Base-by-base conservation (phyloP, 2,113 vertebrate genomes). In the Pedionomus torquatus region DNA sequence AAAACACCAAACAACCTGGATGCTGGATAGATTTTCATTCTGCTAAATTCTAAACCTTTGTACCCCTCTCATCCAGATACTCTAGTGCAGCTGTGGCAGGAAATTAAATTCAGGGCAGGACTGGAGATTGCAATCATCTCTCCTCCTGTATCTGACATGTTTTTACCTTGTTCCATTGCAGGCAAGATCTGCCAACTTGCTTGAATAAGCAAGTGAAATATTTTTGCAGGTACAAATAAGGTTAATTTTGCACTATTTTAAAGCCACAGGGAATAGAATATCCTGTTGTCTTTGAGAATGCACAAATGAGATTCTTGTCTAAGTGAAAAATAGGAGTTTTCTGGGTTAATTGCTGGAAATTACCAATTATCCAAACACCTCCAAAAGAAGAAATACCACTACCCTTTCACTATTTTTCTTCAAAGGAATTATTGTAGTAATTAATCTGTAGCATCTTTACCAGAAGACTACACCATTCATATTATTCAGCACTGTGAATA, bases 71-170 rank as follows among this genome's bases (percentile, higher is more conserved):
- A 30, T 85, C 43, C 30, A 24, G 13, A 12, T 51, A 21, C n/a
- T 28, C 17, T 68, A 70, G 35, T 64, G 63, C 58, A 79, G 23
- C 64, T 83, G 44, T 64, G 31, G 69, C 90, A 87, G 92, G 78
- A 97, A 97, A 97, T 97, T 95, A 96, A 95, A 95, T 97, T 94
- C 44, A 85, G 74, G 74, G 46, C 33, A 55, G 79, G 63, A 95
- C 72, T 82, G 21, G 28, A 94, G 61, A 91, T 94, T 61, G 86
- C 60, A 71, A 72, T 88, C 28, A 6, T 84, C 61, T 94, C 49
- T 87, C 23, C 79, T 92, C 41, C 60, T 63, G 17, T 65, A 69
- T 68, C 30, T 89, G 71, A 65, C 57, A 49, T 2, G 3, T 58
- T 95, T 94, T 89, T 90, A 46, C 31, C 78, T 60, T 71, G 14